phyloP scores from a whole-genome alignment of 2,888 invertebrate species.

The Odontomyia ornata region DNA sequence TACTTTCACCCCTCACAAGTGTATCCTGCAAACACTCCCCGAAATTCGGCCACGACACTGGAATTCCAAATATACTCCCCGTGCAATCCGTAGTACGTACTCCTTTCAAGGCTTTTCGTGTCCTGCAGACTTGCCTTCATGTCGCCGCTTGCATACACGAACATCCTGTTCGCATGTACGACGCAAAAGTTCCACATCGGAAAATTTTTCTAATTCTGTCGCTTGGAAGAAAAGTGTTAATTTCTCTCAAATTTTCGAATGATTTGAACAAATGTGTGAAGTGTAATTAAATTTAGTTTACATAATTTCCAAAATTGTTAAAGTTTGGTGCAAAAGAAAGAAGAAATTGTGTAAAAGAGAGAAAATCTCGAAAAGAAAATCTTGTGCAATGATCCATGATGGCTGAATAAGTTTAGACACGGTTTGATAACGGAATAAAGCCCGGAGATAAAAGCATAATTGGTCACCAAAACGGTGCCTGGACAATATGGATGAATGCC shows the following conservation, averaged over 20 bases:
- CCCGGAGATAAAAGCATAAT: not conserved
- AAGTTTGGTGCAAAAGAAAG: too few species aligned
- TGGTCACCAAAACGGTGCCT: slow-evolving; percentile 47
- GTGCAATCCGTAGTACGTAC: not conserved
- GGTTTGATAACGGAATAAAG: slow-evolving; percentile 18
- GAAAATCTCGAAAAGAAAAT: slow-evolving; percentile 3
- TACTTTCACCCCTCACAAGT: slow-evolving; percentile 2
- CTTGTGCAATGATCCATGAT: slow-evolving; percentile 44
- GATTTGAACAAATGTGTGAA: slow-evolving; percentile 11
- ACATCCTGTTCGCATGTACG: slow-evolving; percentile 15
- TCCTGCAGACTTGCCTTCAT: slow-evolving; percentile 37
- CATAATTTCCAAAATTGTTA: not conserved
- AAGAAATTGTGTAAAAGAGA: not conserved
- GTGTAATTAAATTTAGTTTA: not conserved
- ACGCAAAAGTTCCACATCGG: slow-evolving; percentile 13
- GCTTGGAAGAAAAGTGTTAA: not conserved
- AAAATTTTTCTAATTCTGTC: not conserved
- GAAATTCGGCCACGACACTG: slow-evolving; percentile 22
- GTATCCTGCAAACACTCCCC: slow-evolving; percentile 4
- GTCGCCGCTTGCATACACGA: slow-evolving; percentile 31
- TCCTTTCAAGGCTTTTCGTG: slow-evolving; percentile 27
- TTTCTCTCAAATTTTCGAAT: not conserved
- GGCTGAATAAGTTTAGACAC: slow-evolving; percentile 38
- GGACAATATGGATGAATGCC: slow-evolving; percentile 65
- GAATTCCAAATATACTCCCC: slow-evolving; percentile 8